These are phyloP conservation scores for Odontamblyopus rebecca DNA, from an alignment of 2,797 vertebrate species.

Conservation along the genomic window DNA sequence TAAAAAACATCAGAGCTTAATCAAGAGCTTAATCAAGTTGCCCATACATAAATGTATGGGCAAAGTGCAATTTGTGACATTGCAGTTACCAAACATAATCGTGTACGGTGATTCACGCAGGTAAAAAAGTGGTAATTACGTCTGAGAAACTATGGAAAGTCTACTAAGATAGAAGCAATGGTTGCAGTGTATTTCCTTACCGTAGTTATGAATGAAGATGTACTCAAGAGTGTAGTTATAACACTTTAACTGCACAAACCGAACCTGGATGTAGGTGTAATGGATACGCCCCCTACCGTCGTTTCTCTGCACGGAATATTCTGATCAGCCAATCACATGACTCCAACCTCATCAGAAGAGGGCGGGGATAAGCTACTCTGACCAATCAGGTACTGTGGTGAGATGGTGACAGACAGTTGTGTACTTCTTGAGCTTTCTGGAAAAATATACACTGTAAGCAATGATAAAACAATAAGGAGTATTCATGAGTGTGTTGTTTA, in stretches of 20 bases:
- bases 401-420: conserved; percentile 44
- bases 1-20: not conserved
- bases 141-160: not conserved
- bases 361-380: conserved; percentile 43
- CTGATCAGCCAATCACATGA: conserved; percentile 63
- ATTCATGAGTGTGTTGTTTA: not conserved
- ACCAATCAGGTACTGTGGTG: conserved; percentile 60
- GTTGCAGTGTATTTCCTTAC: conserved; percentile 45
- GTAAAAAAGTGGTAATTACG: not conserved
- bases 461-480: not conserved
- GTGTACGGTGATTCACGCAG: not conserved
- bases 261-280: not conserved
- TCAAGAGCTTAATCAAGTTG: not conserved
- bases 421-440: not conserved
- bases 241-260: rapidly evolving
- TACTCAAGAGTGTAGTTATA: not conserved
- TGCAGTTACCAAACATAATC: not conserved
- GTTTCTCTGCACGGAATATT: not conserved
- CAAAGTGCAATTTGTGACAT: not conserved
- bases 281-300: conserved; percentile 46
- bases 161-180: too few species aligned
- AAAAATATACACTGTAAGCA: too few species aligned
- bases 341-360: conserved; percentile 69
- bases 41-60: not conserved
- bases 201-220: conserved; percentile 11